Evolutionary conservation across 2,113 vertebrate species (phyloP).

Genomic region (Lepus europaeus): DNA sequence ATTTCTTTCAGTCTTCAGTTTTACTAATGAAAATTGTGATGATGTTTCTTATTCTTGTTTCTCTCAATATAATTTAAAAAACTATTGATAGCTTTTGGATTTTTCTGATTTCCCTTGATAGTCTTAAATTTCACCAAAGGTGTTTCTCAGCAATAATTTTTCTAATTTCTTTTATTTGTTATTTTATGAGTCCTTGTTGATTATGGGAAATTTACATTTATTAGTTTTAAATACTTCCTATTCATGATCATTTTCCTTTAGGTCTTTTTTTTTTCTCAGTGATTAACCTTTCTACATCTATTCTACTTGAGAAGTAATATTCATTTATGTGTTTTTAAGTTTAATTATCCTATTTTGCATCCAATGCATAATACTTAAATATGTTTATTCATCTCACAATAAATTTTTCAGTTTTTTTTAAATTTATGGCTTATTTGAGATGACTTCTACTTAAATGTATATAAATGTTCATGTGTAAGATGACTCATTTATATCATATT

Average conservation of each 20-base stretch:
- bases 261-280: neutral
- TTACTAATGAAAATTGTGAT: neutral
- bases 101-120: neutral
- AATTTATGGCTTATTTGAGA: neutral
- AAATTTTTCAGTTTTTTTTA: neutral
- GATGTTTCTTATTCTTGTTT: neutral
- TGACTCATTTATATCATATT: neutral
- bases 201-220: neutral
- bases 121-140: neutral
- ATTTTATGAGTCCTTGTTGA: neutral
- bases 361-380: neutral
- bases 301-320: neutral
- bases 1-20: neutral
- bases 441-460: neutral
- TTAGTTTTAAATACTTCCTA: neutral
- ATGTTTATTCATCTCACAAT: neutral
- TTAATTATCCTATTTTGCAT: neutral
- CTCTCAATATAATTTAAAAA: neutral
- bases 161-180: neutral
- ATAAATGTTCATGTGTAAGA: neutral
- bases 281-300: neutral
- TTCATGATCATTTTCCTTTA: neutral
- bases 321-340: neutral
- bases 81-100: neutral
- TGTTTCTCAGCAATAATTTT: neutral